Base-by-base conservation (phyloP, 2,888 invertebrate species). In the Acrobeloides nanus region DNA sequence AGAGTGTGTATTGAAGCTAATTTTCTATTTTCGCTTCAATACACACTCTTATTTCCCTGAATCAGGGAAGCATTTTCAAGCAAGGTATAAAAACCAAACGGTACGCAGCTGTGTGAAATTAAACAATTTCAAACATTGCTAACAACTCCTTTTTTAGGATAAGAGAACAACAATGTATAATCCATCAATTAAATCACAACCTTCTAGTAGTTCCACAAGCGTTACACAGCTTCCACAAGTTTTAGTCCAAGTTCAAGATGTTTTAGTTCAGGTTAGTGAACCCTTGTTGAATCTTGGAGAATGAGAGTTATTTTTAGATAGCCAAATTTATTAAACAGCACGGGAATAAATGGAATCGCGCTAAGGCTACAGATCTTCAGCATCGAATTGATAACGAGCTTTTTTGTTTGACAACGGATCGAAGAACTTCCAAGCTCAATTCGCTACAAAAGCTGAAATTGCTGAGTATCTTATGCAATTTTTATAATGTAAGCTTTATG, bases 291-390 rank as follows among this genome's bases (percentile, higher is more conserved):
- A 7, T 41, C 15, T 41, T 15, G 23, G 12, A 25, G 2, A 4
- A 39, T 3, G 21, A n/a, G 12, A 23, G 2, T n/a, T n/a, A n/a
- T n/a, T 23, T 41, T 41, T 10, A 43, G 45, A 40, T 44, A 4
- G 38, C 26, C 12, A 39, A 44, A 26, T 44, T 38, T 23, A 39
- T 44, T 6, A 18, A 31, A 15, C 43, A 42, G 23, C 31, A 31
- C 27, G 43, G 43, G 12, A 44, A 44, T n/a, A 32, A 39, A 17
- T 44, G 45, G 45, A 44, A 44, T 23, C 45, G 45, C n/a, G 33
- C 29, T 4, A 46, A 43, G 20, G 25, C 25, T 4, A 44, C 35
- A 32, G 48, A 48, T 15, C 32, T 48, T 15, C 48, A 48, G 25
- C 24, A 32, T 12, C n/a, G 27, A 2, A 17, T 48, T 5, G 48